A percentile compares a stretch with the other conserved stretches of the same genome.
Conservation (phyloP, 1,140 invertebrate genomes). For the Chrysopa pallens region DNA sequence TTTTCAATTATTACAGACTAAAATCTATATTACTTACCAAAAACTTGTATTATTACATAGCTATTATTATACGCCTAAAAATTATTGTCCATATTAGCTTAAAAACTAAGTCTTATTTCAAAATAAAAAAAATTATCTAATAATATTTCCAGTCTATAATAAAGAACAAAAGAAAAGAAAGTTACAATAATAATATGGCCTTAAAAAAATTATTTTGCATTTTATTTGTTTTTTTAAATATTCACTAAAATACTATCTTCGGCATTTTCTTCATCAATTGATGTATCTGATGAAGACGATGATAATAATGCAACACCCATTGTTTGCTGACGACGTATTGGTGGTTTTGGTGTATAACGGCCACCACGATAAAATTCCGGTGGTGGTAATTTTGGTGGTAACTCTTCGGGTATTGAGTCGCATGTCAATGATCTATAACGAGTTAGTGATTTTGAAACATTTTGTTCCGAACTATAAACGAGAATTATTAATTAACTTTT, state of each 20-base stretch:
- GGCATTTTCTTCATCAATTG: conserved; percentile 9
- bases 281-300: conserved; percentile 17
- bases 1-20: too few relatives aligned
- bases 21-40: too few relatives aligned
- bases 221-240: background rate
- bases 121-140: too few relatives aligned
- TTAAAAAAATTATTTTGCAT: too few relatives aligned
- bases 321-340: conserved; percentile 12
- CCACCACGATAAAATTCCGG: conserved; percentile 10
- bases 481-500: background rate
- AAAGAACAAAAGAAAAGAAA: too few relatives aligned
- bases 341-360: conserved; percentile 11
- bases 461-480: background rate
- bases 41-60: too few relatives aligned
- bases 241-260: conserved; percentile 8
- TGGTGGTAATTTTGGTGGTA: conserved; percentile 5
- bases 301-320: conserved; percentile 15
- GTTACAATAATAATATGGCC: too few relatives aligned
- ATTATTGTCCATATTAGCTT: too few relatives aligned
- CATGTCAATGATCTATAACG: conserved; percentile 16
- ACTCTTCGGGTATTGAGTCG: conserved; percentile 20
- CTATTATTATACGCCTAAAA: too few relatives aligned
- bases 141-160: too few relatives aligned
- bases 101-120: too few relatives aligned
- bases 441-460: background rate